Base-by-base conservation (phyloP, 2,888 invertebrate genomes). In the Eurois occulta region DNA sequence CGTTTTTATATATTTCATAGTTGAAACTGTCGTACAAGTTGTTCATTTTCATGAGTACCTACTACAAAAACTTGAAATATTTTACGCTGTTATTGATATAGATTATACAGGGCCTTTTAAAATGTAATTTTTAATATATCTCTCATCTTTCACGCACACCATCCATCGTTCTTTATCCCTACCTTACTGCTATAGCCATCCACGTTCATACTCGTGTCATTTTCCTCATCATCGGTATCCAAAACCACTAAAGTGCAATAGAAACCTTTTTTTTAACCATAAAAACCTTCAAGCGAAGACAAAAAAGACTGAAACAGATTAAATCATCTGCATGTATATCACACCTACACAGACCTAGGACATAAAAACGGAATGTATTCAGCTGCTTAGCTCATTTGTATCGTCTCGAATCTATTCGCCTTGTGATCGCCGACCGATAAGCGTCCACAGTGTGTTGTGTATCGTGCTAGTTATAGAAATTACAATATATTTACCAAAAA, bases 301-400 rank as follows among this genome's bases (percentile, higher is more conserved):
- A 58, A 46, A 69, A 48, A 43, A 18, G 4, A 8, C 28, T 43
- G n/a, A 48, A 60, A 58, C 71, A 35, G n/a, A 64, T 64, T 35
- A 28, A 60, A 66, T 66, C 65, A 71, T 55, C 21, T 65, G 79
- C 64, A 65, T 46, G 69, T 67, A 67, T 66, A 41, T 13, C 58
- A 72, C 58, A 43, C 43, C 11, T 68, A 41, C 24, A 35, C 24
- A 48, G 13, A 52, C 24, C 35, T 60, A 60, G 35, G 60, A 72
- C n/a, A 71, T 35, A 24, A 67, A 80, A 32, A 38, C 48, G 7
- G 11, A 67, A 73, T 41, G 13, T 32, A 69, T 48, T 73, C 80
- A 80, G 71, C 43, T 71, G 60, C 65, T 74, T 70, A 75, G 16
- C 55, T 83, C 66, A 76, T 84, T 80, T 74, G 69, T 69, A 64